Evolutionary conservation across 2,888 invertebrate genomes (phyloP), one percentile per base, ranked within the genome.

Genomic region (Germaria angustata): DNA sequence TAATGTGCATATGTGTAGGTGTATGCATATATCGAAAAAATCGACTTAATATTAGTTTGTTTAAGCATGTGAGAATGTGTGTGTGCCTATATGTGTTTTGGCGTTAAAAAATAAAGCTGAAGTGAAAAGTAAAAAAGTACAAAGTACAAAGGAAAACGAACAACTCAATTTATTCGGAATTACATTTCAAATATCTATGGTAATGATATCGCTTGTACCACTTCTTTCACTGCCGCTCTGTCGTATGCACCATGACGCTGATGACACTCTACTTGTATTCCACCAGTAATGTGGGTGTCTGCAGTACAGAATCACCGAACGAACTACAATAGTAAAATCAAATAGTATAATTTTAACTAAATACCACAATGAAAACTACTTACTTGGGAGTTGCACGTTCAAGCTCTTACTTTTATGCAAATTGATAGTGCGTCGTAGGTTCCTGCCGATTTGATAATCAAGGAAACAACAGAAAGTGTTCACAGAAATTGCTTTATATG

Each of bases 141-240:
- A 13, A 9, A 46, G 8, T 24, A n/a, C 3, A 9, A 15, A 46
- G 3, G 2, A 53, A 73, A 57, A 49, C 15, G 22, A 69, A n/a
- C 28, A 41, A 68, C 44, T 63, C 68, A 79, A 73, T 69, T 79
- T 69, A 65, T 75, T 53, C 22, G 68, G 68, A 81, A 79, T 81
- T 78, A 73, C 78, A 81, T 81, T 68, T 44, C 65, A 75, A 81
- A 81, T 66, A 36, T 15, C 4, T 36, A 7, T 53, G 8, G 39
- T 39, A 53, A 53, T n/a, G n/a, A n/a, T n/a, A n/a, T n/a, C 7
- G 2, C 41, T 51, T 24, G 15, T 6, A n/a, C 59, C 11, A 20
- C 13, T 46, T 49, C n/a, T 5, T 0, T 9, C 1, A 28, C 44
- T 28, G 8, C 22, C 1, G 34, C 15, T 41, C 3, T 53, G 15